A percentile compares a stretch with the other conserved stretches of the same genome.
Evolutionary conservation across 2,888 invertebrate species (phyloP).

Genomic region (Spialia ferax): DNA sequence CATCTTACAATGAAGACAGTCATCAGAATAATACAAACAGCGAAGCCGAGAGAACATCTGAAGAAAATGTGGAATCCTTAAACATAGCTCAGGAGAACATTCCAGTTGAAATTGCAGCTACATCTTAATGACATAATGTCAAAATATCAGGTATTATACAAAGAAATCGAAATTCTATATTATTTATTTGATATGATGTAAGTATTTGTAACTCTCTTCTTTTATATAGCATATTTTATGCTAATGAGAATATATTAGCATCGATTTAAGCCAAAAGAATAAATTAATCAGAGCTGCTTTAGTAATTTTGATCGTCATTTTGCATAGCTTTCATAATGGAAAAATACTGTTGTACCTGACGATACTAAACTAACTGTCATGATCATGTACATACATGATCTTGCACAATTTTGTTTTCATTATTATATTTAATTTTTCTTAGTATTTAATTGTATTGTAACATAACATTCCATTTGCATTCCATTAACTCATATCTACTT

Average conservation of each 20-base stretch:
- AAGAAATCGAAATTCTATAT: conserved; percentile 37
- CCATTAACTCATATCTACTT: not conserved
- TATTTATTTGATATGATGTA: conserved; percentile 38
- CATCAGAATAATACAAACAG: conserved; percentile 49
- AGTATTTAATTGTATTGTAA: not conserved
- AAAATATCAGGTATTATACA: conserved; percentile 35
- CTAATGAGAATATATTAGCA: not conserved
- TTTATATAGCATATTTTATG: not conserved
- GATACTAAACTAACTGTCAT: not conserved
- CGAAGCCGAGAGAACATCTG: conserved; percentile 46
- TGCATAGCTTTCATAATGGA: not conserved
- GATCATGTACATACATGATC: not conserved
- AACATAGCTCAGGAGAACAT: conserved; percentile 63
- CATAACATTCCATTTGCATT: conserved; percentile 5
- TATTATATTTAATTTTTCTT: not conserved
- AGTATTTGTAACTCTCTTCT: conserved; percentile 7
- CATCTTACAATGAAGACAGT: conserved; percentile 51
- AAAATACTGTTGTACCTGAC: not conserved
- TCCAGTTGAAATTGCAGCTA: conserved; percentile 75
- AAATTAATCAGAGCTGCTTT: not conserved
- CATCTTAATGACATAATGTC: conserved; percentile 58
- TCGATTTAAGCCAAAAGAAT: not conserved
- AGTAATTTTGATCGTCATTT: not conserved
- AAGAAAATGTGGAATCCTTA: conserved; percentile 47
- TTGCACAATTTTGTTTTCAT: not conserved